These are phyloP conservation scores for Excalfactoria chinensis DNA, from an alignment of 2,113 vertebrate species.

Conservation along the genomic window DNA sequence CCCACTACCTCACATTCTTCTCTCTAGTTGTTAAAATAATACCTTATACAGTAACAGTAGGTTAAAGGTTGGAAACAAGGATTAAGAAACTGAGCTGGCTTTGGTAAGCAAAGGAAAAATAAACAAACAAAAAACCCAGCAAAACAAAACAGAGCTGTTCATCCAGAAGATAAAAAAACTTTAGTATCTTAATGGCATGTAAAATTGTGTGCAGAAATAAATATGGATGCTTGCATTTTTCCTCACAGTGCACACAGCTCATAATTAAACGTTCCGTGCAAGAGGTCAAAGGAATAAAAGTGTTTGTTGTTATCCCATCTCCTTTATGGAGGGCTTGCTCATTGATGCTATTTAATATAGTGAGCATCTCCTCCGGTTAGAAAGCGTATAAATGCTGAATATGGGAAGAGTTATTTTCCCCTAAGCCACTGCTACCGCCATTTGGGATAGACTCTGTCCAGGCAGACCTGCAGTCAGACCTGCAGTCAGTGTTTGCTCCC, in stretches of 20 bases:
- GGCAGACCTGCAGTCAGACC: rapidly evolving
- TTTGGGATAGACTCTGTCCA: background rate
- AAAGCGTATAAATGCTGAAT: too few relatives aligned
- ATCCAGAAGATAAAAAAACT: background rate
- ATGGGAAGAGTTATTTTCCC: background rate
- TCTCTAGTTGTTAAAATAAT: background rate
- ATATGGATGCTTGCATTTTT: rapidly evolving
- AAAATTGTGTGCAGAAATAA: background rate
- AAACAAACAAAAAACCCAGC: too few relatives aligned
- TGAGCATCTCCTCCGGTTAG: too few relatives aligned
- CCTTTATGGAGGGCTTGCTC: background rate
- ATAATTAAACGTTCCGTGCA: background rate
- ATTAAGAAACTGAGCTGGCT: background rate
- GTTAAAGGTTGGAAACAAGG: background rate
- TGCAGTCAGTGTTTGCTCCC: rapidly evolving
- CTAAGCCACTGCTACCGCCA: rapidly evolving
- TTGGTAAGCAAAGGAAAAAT: background rate
- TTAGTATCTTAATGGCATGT: rapidly evolving
- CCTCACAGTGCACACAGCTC: background rate
- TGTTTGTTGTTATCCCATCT: background rate
- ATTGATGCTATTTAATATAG: rapidly evolving
- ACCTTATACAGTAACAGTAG: background rate
- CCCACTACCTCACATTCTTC: background rate
- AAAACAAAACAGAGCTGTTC: background rate
- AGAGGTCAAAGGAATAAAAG: background rate